Percentiles rank a stretch among this genome's conserved stretches.
phyloP scores from a whole-genome alignment of 2,797 vertebrate species.

The Sebastes umbrosus region DNA sequence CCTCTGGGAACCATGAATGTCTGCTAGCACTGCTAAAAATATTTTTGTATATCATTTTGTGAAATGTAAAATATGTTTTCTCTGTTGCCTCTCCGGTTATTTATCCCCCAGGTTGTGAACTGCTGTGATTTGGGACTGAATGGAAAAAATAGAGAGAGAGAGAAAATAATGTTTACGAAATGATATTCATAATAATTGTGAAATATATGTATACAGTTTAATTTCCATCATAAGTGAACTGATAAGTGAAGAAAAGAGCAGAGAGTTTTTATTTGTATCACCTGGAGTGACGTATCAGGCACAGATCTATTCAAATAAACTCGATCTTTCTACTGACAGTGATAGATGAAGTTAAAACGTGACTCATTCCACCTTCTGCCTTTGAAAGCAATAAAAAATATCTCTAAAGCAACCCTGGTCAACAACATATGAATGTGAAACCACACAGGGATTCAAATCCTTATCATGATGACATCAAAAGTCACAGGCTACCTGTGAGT shows the following conservation, averaged over 20 bases:
- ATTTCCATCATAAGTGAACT: neutral
- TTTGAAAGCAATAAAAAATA: neutral
- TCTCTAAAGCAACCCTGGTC: neutral
- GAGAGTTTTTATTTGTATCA: neutral
- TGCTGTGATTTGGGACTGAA: neutral
- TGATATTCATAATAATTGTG: neutral
- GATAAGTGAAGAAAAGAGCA: neutral
- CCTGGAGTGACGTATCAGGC: neutral
- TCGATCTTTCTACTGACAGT: neutral
- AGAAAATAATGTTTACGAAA: neutral
- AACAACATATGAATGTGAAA: conserved; percentile 62
- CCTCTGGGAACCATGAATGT: neutral
- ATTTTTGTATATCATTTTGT: neutral
- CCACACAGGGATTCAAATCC: conserved; percentile 6
- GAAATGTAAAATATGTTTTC: neutral
- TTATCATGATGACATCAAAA: conserved; percentile 34
- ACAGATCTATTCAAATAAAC: neutral
- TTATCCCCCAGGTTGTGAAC: neutral
- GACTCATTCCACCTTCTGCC: neutral
- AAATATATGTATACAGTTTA: neutral
- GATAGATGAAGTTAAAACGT: neutral
- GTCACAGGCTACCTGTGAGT: conserved; percentile 8
- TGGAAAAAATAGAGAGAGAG: neutral
- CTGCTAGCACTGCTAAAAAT: neutral
- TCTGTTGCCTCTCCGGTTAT: neutral